Conservation (phyloP, 2,113 vertebrate genomes). For the Ammodytes marinus region DNA sequence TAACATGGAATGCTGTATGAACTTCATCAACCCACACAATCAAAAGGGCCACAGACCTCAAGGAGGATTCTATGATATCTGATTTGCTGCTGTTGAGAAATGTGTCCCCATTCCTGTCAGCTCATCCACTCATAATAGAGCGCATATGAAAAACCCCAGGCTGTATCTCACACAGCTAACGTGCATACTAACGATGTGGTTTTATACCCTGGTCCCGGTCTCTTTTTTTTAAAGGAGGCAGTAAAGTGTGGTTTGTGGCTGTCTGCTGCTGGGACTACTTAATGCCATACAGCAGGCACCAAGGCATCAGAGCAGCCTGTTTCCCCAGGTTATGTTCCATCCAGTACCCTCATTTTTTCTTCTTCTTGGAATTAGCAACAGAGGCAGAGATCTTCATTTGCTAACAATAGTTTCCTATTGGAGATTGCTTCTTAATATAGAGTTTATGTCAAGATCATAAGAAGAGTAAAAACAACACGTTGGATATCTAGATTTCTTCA, state of each 20-base stretch:
- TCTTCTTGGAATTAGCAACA: constrained; percentile 35
- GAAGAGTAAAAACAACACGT: accelerated
- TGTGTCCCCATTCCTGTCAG: background rate
- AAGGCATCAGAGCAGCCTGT: background rate
- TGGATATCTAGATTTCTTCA: background rate
- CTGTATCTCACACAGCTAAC: background rate
- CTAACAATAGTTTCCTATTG: background rate
- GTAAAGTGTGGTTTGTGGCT: background rate
- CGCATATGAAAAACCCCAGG: background rate
- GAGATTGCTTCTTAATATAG: background rate
- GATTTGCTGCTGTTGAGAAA: background rate
- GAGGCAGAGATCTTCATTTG: background rate
- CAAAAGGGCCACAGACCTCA: background rate
- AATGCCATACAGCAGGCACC: constrained; percentile 2
- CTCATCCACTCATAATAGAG: background rate
- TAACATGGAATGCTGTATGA: background rate
- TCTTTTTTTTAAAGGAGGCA: background rate
- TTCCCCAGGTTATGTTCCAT: constrained; percentile 26
- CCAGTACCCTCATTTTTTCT: background rate
- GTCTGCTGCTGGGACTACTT: background rate
- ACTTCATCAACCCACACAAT: background rate
- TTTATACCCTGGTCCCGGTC: background rate
- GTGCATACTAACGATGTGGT: background rate
- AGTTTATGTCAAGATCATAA: background rate
- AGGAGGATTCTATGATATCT: background rate